phyloP scores from a whole-genome alignment of 2,797 vertebrate genomes.

The Lerista edwardsae region DNA sequence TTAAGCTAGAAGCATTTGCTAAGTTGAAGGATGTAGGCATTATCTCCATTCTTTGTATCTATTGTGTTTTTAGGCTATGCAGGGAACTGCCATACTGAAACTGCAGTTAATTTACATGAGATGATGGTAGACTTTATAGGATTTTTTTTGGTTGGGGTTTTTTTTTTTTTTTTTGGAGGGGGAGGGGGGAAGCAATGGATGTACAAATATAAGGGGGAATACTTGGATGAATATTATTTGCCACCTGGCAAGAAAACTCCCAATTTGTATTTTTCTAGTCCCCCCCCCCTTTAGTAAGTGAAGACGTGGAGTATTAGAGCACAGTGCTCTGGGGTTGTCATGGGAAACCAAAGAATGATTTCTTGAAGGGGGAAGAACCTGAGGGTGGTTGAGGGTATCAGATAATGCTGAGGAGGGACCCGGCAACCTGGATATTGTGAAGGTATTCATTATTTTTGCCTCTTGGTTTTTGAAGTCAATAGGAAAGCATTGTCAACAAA shows the following conservation, averaged over 20 bases:
- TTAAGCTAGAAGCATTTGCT: constrained; percentile 71
- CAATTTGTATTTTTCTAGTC: constrained; percentile 4
- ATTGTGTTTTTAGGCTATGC: constrained; percentile 40
- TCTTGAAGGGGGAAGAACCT: constrained; percentile 15
- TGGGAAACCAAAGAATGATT: constrained; percentile 18
- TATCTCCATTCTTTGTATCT: constrained; percentile 44
- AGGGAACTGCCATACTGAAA: constrained; percentile 45
- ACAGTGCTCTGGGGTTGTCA: constrained; percentile 27
- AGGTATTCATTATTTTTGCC: constrained; percentile 4
- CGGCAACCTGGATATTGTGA: constrained; percentile 12
- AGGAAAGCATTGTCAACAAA: background rate
- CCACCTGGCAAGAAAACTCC: constrained; percentile 61
- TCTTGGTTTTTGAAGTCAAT: background rate
- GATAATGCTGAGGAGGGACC: constrained; percentile 16
- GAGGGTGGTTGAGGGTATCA: constrained; percentile 20
- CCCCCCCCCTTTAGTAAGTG: background rate
- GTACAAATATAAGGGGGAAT: background rate
- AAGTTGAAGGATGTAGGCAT: constrained; percentile 61
- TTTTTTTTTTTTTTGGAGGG: constrained; percentile 36
- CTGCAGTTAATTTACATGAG: constrained; percentile 49
- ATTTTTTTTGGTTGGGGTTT: constrained; percentile 37
- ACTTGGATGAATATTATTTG: constrained; percentile 42
- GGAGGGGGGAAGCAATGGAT: constrained; percentile 11
- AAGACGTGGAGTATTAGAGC: constrained; percentile 15
- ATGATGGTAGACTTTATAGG: constrained; percentile 33